Evolutionary conservation across 2,888 invertebrate species (phyloP).

Genomic region (Danaus chrysippus): DNA sequence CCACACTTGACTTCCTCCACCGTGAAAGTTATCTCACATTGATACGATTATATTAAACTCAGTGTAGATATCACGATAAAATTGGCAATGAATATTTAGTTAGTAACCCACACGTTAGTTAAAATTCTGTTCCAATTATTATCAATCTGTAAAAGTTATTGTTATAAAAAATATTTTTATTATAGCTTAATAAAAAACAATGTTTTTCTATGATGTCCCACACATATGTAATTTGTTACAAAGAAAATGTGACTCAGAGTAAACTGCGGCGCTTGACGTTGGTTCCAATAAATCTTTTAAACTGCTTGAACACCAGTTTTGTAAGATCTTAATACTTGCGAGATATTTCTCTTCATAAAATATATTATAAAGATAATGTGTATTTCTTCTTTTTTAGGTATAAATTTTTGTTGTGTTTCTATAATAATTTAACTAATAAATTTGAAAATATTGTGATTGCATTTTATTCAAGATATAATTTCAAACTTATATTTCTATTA

Average conservation of each 20-base stretch:
- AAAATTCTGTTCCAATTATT: no score
- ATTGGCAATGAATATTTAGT: no score
- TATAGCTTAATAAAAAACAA: no score
- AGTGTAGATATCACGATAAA: no score
- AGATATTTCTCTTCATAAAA: neutral
- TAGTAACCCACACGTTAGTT: no score
- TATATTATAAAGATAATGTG: neutral
- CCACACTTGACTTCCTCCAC: neutral
- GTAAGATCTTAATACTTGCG: neutral
- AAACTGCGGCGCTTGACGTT: constrained; percentile 3
- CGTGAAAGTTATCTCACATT: neutral
- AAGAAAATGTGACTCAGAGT: neutral
- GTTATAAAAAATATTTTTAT: no score
- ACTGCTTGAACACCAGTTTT: constrained; percentile 1
- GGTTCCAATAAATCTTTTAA: constrained; percentile 1
- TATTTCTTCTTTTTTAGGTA: neutral
- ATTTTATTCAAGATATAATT: no score
- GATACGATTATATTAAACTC: neutral
- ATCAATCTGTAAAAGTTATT: no score
- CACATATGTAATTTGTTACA: neutral
- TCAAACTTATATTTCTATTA: no score
- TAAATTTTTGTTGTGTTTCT: neutral
- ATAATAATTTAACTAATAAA: neutral
- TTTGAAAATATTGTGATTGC: no score
- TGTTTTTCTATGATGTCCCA: neutral